phyloP scores from a whole-genome alignment of 23 tunicate genomes.

The Styela plicata region DNA sequence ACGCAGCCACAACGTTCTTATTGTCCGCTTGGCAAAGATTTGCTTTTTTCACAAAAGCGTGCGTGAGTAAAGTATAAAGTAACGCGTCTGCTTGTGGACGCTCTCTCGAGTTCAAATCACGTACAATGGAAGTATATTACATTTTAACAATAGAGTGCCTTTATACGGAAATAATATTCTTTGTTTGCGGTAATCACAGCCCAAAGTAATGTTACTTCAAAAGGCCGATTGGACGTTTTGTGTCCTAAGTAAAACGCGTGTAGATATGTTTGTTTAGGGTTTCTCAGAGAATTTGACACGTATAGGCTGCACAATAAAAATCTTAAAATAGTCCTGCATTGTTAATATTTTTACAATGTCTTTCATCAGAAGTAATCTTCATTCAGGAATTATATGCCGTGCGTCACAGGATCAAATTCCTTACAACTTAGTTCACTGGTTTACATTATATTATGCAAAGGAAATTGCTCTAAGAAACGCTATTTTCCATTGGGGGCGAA shows the following conservation, averaged over 20 bases:
- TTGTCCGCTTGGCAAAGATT: not conserved
- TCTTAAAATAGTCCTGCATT: too few relatives aligned
- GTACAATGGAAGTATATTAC: not conserved
- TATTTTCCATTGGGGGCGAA: too few relatives aligned
- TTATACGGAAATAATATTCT: not conserved
- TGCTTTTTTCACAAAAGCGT: not conserved
- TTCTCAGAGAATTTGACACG: not conserved
- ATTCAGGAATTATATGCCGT: too few relatives aligned
- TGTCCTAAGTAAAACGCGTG: not conserved
- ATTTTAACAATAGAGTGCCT: not conserved
- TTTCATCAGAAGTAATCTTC: too few relatives aligned
- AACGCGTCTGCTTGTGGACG: not conserved
- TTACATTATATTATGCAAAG: too few relatives aligned
- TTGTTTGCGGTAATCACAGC: not conserved
- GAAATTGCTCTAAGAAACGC: too few relatives aligned
- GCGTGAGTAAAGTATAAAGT: not conserved
- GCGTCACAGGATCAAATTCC: too few relatives aligned
- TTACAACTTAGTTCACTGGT: too few relatives aligned
- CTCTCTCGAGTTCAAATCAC: not conserved
- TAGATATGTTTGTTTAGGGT: not conserved
- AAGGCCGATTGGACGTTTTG: not conserved
- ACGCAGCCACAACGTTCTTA: not conserved
- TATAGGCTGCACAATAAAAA: too few relatives aligned
- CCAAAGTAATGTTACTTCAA: not conserved
- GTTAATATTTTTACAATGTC: too few relatives aligned